These are phyloP conservation scores for Hapalemur alaotrensis DNA, from an alignment of 2,797 vertebrate genomes.

Conservation along the genomic window DNA sequence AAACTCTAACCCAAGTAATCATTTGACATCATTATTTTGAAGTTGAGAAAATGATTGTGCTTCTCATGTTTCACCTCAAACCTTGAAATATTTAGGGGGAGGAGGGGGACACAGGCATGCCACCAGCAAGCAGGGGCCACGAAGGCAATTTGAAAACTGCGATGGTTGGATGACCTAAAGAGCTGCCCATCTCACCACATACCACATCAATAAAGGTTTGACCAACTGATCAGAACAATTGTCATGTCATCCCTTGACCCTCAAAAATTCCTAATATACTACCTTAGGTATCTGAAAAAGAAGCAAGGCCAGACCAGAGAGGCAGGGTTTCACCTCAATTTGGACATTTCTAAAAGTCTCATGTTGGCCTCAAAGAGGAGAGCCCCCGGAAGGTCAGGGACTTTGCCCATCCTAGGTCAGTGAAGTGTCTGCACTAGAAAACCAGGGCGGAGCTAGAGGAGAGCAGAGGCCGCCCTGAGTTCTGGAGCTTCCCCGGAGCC, in stretches of 20 bases:
- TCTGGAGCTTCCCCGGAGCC: not conserved
- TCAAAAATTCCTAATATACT: not conserved
- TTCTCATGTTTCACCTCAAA: constrained; percentile 42
- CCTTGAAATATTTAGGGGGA: not conserved
- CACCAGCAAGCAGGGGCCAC: not conserved
- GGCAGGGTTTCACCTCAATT: not conserved
- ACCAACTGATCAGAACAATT: not conserved
- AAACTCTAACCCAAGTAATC: constrained; percentile 48
- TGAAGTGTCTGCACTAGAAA: not conserved
- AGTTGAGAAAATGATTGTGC: constrained; percentile 38
- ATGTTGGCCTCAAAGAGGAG: not conserved
- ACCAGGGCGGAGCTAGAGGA: not conserved
- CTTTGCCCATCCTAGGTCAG: not conserved
- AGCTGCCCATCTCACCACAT: not conserved
- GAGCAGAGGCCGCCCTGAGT: not conserved
- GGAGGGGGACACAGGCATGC: not conserved
- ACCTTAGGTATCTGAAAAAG: not conserved
- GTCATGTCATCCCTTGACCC: not conserved
- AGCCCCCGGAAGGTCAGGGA: not conserved
- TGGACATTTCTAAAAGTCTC: not conserved
- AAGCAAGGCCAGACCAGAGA: not conserved
- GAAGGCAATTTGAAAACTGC: not conserved
- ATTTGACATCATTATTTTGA: constrained; percentile 62
- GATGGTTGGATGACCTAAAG: not conserved
- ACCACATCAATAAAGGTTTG: not conserved